Evolutionary conservation across 2,113 vertebrate genomes (phyloP), one percentile per base, ranked within the genome.

Genomic region (Philantomba maxwellii): DNA sequence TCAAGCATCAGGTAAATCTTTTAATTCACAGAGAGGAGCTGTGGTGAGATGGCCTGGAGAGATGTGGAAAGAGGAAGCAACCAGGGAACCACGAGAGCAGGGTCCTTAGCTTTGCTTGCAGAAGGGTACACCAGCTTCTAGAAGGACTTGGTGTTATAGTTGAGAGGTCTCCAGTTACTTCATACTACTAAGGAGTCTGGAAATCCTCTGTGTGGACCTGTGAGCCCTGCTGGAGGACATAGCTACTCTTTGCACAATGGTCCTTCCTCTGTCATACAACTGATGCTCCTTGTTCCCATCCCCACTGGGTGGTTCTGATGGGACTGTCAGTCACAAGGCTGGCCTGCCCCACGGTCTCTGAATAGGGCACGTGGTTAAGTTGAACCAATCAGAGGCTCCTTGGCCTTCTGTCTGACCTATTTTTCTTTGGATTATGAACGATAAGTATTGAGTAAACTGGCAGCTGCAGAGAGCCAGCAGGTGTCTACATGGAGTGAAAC

Each of bases 1-100:
- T 81, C 49, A 90, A 66, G 82, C 58, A 57, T 82, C 36, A 62
- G 28, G 49, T 81, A 87, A 95, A 93, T 85, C 36, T 12, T 64
- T 64, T 0, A 66, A 21, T 49, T 93, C 47, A 51, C 5, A 7
- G 60, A 88, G 45, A 66, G 45, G 36, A 77, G 25, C 16, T 62
- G 3, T 10, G 23, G 12, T 0, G 4, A 80, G 60, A 47, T 17
- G 43, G 19, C 17, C 15, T 7, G 4, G 73, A n/a, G 75, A 87
- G 16, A 25, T 47, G 3, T 19, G 49, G 47, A 25, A 23, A 14
- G 75, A 51, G n/a, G 9, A 30, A 45, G 9, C 45, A 21, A 51
- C 13, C 1, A 2, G 33, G 25, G 9, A 11, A 51, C 21, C 6
- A 5, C 75, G 47, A 58, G 66, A 23, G 33, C 0, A 1, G 10